Base-by-base conservation (phyloP, 53 echinoderm and acorn worm species). In the Antedon mediterranea region DNA sequence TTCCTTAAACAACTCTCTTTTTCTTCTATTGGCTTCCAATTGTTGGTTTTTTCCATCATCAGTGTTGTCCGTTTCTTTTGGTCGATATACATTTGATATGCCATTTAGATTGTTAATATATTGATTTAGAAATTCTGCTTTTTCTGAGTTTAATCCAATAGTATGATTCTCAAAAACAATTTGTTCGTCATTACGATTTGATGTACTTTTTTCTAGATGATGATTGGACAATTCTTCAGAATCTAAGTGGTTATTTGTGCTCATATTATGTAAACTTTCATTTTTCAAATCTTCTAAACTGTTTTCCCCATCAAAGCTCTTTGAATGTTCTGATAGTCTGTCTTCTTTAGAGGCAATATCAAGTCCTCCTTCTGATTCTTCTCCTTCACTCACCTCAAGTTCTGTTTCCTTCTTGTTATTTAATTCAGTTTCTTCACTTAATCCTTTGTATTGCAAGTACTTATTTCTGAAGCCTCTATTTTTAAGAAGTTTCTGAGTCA, bases 41-140 rank as follows among this genome's bases (percentile, higher is more conserved):
- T 57, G 57, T 57, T 57, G 11, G 20, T 57, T 23, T 23, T 57
- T 57, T 57, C 57, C 57, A 18, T 41, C 41, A n/a, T 37, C 37
- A 18, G 20, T 57, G 23, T 57, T 57, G 23, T 11, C 23, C 1
- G 7, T 15, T 23, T 57, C 57, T 26, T 70, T 79, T 32, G 4
- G 13, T 3, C 71, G 32, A 71, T 41, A 7, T 33, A 76, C 0
- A 34, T 28, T 28, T 76, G 34, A 29, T 6, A 41, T 34, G 0
- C 23, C 23, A 34, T 76, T 76, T 34, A 85, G 28, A 32, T 70
- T 82, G 32, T 33, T 75, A 0, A 86, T 32, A 78, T 82, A 86
- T 18, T 86, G 34, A 34, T 31, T 71, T 79, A 83, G 28, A 15
- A 83, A 72, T 9, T 73, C 43, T 31, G 23, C 27, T 28, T 78